Percentiles rank a stretch among this genome's conserved stretches.
Evolutionary conservation across 37 sponge, comb jelly and placozoan species (phyloP).

Genomic region (Corticium candelabrum): DNA sequence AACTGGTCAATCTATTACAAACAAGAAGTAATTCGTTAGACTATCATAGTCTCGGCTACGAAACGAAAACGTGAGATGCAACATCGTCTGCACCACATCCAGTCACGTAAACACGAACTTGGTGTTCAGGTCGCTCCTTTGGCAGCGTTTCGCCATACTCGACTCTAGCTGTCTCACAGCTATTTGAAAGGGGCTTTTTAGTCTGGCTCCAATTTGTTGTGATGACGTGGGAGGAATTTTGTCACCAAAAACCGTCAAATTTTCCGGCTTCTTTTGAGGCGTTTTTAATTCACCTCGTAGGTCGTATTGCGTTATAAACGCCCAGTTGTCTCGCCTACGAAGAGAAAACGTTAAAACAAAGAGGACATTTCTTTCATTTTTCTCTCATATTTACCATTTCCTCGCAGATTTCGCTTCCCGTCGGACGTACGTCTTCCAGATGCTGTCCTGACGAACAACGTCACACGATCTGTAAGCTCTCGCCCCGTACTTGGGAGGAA

Average conservation of each 20-base stretch:
- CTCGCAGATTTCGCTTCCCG: not conserved
- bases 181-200: not conserved
- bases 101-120: not conserved
- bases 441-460: constrained; percentile 1
- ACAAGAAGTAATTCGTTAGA: no score
- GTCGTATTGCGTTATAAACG: not conserved
- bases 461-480: not conserved
- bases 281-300: not conserved
- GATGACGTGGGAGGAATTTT: not conserved
- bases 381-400: not conserved
- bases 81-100: no score
- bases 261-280: not conserved
- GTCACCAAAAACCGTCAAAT: not conserved
- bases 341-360: not conserved
- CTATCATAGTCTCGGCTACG: no score
- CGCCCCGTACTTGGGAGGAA: no score
- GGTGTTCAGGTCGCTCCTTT: not conserved
- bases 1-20: no score
- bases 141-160: not conserved
- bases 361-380: not conserved
- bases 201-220: not conserved
- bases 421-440: not conserved
- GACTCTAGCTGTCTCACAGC: not conserved
- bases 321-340: constrained; percentile 1
- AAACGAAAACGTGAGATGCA: no score